Evolutionary conservation across 2,888 invertebrate species (phyloP).

Genomic region (Aelia acuminata): DNA sequence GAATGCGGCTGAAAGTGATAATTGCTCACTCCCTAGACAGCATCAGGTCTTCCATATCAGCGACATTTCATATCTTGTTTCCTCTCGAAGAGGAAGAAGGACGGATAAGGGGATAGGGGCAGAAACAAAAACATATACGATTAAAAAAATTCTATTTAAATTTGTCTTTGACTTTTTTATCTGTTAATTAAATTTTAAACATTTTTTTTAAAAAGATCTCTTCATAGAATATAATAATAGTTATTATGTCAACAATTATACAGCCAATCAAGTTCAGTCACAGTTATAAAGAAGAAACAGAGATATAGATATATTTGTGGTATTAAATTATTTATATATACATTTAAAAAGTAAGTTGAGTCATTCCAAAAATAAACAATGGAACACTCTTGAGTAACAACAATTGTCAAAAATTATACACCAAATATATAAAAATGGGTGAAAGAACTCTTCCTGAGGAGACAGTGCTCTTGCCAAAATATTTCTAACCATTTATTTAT

Average conservation of each 20-base stretch:
- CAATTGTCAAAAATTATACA: conserved; percentile 57
- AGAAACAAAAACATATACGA: conserved; percentile 45
- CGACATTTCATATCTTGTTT: conserved; percentile 50
- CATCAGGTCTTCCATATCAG: conserved; percentile 45
- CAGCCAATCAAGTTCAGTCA: conserved; percentile 66
- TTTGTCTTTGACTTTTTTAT: conserved; percentile 55
- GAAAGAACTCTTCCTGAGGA: conserved; percentile 55
- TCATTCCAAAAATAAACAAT: conserved; percentile 45
- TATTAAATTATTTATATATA: conserved; percentile 60
- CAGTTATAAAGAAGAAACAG: conserved; percentile 64
- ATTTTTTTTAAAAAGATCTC: conserved; percentile 51
- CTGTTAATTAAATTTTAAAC: conserved; percentile 56
- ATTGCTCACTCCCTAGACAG: neutral
- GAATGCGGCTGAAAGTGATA: neutral
- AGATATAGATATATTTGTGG: conserved; percentile 54
- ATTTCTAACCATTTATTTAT: conserved; percentile 27
- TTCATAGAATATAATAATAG: conserved; percentile 62
- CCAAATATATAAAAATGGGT: conserved; percentile 49
- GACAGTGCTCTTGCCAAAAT: conserved; percentile 28
- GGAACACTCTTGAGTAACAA: conserved; percentile 48
- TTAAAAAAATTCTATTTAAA: conserved; percentile 57
- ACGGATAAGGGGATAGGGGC: conserved; percentile 47
- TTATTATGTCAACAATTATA: conserved; percentile 64
- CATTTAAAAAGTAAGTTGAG: conserved; percentile 60
- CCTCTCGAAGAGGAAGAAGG: conserved; percentile 51